These are phyloP conservation scores for Aegotheles bennettii DNA, from an alignment of 2,113 vertebrate species.

Conservation along the genomic window DNA sequence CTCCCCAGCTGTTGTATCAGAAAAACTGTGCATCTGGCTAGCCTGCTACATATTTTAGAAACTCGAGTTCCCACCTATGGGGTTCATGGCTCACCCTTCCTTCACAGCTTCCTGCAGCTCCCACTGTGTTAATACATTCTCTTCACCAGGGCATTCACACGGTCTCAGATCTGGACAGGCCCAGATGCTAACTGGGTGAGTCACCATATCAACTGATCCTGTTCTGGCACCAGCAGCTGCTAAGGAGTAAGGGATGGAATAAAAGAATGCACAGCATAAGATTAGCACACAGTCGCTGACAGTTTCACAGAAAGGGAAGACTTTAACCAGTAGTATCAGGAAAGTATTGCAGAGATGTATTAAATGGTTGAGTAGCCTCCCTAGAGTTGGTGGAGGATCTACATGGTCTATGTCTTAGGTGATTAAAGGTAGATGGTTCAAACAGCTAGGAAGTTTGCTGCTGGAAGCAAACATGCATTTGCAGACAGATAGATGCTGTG, in stretches of 20 bases:
- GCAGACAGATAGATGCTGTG: neutral
- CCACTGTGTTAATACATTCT: neutral
- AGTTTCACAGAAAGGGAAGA: neutral
- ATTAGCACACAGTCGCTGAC: rapidly evolving
- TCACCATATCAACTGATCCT: neutral
- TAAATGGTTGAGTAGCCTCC: neutral
- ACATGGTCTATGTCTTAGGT: neutral
- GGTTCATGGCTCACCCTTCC: neutral
- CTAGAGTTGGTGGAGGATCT: neutral
- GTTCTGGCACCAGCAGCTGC: neutral
- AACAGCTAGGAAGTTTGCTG: neutral
- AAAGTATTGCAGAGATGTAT: neutral
- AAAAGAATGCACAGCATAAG: neutral
- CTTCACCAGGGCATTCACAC: neutral
- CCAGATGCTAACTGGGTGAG: neutral
- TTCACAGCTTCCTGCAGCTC: neutral
- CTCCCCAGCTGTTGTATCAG: neutral
- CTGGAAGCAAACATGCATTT: neutral
- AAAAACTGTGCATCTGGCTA: neutral
- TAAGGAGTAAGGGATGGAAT: neutral
- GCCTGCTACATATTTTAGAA: neutral
- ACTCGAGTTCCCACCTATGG: neutral
- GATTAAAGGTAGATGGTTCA: neutral
- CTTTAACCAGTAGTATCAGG: neutral
- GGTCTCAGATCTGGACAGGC: neutral